phyloP scores from a whole-genome alignment of 2,113 vertebrate genomes.

The Anhinga anhinga region DNA sequence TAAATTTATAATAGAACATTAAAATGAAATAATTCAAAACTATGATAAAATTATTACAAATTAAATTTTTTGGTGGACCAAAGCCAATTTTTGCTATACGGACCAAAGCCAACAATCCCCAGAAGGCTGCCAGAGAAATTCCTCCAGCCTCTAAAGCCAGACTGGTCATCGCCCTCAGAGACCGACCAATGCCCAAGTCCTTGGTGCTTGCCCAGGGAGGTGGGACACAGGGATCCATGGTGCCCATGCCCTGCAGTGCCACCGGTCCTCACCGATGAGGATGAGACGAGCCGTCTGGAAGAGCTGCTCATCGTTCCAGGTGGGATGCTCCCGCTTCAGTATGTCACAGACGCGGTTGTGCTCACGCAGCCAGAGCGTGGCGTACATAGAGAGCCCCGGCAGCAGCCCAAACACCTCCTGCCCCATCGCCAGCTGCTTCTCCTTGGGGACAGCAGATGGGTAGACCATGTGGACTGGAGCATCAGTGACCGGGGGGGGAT shows the following conservation, averaged over 20 bases:
- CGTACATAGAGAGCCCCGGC: constrained; percentile 86
- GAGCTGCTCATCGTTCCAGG: constrained; percentile 92
- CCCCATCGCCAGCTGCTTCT: constrained; percentile 81
- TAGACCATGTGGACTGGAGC: constrained; percentile 86
- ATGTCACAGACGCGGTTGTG: constrained; percentile 94
- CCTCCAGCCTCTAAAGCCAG: background rate
- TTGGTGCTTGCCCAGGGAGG: rapidly evolving
- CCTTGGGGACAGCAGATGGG: constrained; percentile 56
- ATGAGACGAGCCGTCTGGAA: constrained; percentile 93
- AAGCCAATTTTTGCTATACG: background rate
- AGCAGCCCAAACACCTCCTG: constrained; percentile 91
- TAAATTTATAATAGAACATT: background rate
- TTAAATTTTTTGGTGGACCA: background rate
- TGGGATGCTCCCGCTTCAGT: constrained; percentile 86
- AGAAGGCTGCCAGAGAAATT: background rate
- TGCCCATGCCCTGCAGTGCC: rapidly evolving
- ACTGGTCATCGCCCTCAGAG: background rate
- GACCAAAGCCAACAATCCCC: rapidly evolving
- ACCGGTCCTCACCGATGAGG: constrained; percentile 82
- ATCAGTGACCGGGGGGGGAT: constrained; percentile 79
- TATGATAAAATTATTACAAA: background rate
- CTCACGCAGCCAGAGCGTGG: constrained; percentile 92
- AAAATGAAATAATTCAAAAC: background rate
- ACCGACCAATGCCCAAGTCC: rapidly evolving
- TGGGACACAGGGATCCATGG: rapidly evolving